Evolutionary conservation across 2,888 invertebrate species (phyloP).

Genomic region (Caradrina kadenii): DNA sequence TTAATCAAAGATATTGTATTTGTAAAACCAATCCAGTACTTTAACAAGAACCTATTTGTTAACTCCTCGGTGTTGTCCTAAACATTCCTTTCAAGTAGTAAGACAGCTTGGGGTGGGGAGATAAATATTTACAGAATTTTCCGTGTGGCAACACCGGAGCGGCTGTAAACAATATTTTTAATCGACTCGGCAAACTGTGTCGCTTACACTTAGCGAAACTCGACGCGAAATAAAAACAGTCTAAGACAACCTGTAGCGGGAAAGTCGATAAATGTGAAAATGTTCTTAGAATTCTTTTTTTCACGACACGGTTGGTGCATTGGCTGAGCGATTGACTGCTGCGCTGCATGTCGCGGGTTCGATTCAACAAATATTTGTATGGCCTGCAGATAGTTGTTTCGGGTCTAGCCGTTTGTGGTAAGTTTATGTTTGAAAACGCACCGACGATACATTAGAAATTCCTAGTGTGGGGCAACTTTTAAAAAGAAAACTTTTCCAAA

Average conservation of each 20-base stretch:
- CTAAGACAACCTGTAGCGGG: slow-evolving; percentile 45
- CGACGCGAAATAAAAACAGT: slow-evolving; percentile 56
- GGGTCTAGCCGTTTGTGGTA: too few relatives aligned
- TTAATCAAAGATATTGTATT: not conserved
- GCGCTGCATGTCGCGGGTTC: too few relatives aligned
- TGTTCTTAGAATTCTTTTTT: not conserved
- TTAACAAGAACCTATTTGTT: slow-evolving; percentile 43
- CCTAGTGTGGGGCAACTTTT: too few relatives aligned
- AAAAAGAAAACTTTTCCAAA: too few relatives aligned
- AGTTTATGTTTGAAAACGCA: too few relatives aligned
- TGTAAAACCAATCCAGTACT: slow-evolving; percentile 2
- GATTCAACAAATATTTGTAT: too few relatives aligned
- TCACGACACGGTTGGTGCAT: too few relatives aligned
- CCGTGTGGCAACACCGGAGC: slow-evolving; percentile 75
- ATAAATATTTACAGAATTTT: slow-evolving; percentile 82
- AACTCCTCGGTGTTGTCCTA: slow-evolving; percentile 39
- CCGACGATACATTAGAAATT: too few relatives aligned
- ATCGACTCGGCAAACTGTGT: slow-evolving; percentile 84
- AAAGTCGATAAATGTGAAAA: slow-evolving; percentile 46
- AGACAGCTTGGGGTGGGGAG: slow-evolving; percentile 61
- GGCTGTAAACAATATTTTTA: slow-evolving; percentile 83
- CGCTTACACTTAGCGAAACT: slow-evolving; percentile 80
- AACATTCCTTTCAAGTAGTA: slow-evolving; percentile 61
- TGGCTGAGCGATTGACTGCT: too few relatives aligned
- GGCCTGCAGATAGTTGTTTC: too few relatives aligned